Percentiles rank a stretch among this genome's conserved stretches.
Evolutionary conservation across 1,140 invertebrate genomes (phyloP).

Genomic region (Harpegnathos saltator): DNA sequence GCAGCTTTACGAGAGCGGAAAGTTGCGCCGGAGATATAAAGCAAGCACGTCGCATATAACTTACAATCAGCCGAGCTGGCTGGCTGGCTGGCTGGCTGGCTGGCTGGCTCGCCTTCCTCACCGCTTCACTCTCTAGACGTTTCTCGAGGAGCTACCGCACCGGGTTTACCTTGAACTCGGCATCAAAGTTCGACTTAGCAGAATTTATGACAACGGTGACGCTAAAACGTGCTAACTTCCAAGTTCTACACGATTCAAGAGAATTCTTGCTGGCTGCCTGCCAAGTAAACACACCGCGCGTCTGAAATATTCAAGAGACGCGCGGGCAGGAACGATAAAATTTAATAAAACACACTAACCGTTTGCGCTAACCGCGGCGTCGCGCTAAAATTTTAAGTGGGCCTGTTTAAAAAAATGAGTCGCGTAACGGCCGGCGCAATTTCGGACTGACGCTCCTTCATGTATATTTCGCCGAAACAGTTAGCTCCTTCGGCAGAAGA

Average conservation of each 20-base stretch:
- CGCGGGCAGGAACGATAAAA: conserved; percentile 51
- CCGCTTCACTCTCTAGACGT: conserved; percentile 75
- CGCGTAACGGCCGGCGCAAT: conserved; percentile 25
- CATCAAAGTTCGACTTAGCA: conserved; percentile 74
- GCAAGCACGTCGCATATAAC: conserved; percentile 85
- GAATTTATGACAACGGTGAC: conserved; percentile 70
- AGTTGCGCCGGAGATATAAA: conserved; percentile 85
- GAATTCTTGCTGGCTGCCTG: conserved; percentile 56
- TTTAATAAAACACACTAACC: conserved; percentile 50
- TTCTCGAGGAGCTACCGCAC: conserved; percentile 70
- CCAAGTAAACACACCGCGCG: conserved; percentile 47
- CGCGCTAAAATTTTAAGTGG: conserved; percentile 54
- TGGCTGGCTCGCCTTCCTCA: conserved; percentile 71
- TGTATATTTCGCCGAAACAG: not conserved
- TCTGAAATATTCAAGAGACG: conserved; percentile 57
- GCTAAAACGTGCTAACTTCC: conserved; percentile 62
- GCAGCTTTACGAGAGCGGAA: conserved; percentile 85
- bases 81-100: conserved; percentile 68
- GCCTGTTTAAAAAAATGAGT: conserved; percentile 48
- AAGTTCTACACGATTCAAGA: conserved; percentile 58
- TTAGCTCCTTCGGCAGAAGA: conserved; percentile 4
- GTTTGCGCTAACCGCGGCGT: conserved; percentile 14
- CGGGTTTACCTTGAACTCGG: conserved; percentile 74
- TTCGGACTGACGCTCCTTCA: not conserved
- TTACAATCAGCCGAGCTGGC: conserved; percentile 84